A percentile compares a stretch with the other conserved stretches of the same genome.
These are phyloP conservation scores for Lepidocyrtoides sp. DNA, from an alignment of 2,888 invertebrate species.

Conservation along the genomic window DNA sequence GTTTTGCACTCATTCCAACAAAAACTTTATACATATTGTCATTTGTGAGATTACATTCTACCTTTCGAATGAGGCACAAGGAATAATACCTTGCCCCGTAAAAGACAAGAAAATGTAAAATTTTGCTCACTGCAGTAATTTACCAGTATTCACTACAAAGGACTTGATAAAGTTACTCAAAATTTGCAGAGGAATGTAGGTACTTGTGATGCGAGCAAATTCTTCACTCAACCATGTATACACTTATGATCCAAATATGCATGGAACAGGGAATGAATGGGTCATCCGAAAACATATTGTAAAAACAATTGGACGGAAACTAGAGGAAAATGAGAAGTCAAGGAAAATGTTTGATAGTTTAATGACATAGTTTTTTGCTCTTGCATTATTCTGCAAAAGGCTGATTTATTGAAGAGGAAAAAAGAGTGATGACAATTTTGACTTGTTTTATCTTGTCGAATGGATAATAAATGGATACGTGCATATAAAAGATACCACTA, in stretches of 20 bases:
- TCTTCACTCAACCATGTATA: conserved; percentile 37
- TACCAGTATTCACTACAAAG: no score
- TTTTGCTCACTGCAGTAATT: no score
- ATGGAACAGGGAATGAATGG: not conserved
- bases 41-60: no score
- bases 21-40: conserved; percentile 23
- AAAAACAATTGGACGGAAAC: conserved; percentile 23
- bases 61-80: no score
- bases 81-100: no score
- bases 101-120: no score
- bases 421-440: conserved; percentile 62
- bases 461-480: no score
- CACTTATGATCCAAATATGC: conserved; percentile 25
- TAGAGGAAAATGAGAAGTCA: conserved; percentile 12
- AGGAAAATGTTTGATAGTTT: conserved; percentile 71
- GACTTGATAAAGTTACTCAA: conserved; percentile 26
- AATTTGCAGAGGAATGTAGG: not conserved
- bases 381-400: conserved; percentile 31
- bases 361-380: conserved; percentile 69
- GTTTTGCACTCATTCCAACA: conserved; percentile 34
- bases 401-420: conserved; percentile 44
- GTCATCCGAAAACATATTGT: conserved; percentile 10
- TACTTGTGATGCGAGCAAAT: conserved; percentile 24
- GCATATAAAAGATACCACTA: no score
- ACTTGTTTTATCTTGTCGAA: conserved; percentile 49